Base-by-base conservation (phyloP, 2,797 vertebrate species). In the Morus bassanus region DNA sequence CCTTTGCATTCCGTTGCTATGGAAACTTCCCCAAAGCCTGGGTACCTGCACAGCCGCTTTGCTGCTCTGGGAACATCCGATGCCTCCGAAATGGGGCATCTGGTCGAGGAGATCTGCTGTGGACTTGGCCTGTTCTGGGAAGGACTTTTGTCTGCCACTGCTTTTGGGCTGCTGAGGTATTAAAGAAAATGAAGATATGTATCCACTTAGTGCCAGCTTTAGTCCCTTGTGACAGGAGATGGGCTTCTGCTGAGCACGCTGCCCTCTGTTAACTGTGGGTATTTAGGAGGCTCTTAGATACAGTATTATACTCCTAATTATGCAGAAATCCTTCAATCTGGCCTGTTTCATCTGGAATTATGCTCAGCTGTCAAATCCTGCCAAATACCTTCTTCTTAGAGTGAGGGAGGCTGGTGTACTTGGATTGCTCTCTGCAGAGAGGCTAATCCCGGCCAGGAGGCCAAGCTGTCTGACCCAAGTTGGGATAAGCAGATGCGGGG, bases 221-320 rank as follows among this genome's bases (percentile, higher is more conserved):
- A 78, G 73, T 90, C 76, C 30, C 69, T 48, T 46, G 56, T 78
- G 85, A 90, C 0, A 2, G 51, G 88, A 75, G 48, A 94, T 41
- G 67, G 57, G 69, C 60, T 92, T 95, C 79, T 1, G 0, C 59
- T 0, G 3, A 74, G 53, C 33, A 7, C 0, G 1, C 46, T 93
- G 87, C 80, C 87, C 78, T 91, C 94, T 86, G 46, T 84, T 88
- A 78, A 63, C 87, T 91, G 39, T 0, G 65, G 22, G 27, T 93
- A 70, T 95, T 94, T 90, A 84, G 79, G 77, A 84, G 31, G 72
- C 70, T 95, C 63, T 96, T 81, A 93, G 92, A 84, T 86, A 51
- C 63, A 63, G 83, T 76, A 75, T 94, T 96, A 89, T 94, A 67
- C 59, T 81, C 59, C 79, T 95, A 95, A 96, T 95, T 88, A 89